Evolutionary conservation across 2,888 invertebrate genomes (phyloP), one percentile per base, ranked within the genome.

Genomic region (Hedya salicella): DNA sequence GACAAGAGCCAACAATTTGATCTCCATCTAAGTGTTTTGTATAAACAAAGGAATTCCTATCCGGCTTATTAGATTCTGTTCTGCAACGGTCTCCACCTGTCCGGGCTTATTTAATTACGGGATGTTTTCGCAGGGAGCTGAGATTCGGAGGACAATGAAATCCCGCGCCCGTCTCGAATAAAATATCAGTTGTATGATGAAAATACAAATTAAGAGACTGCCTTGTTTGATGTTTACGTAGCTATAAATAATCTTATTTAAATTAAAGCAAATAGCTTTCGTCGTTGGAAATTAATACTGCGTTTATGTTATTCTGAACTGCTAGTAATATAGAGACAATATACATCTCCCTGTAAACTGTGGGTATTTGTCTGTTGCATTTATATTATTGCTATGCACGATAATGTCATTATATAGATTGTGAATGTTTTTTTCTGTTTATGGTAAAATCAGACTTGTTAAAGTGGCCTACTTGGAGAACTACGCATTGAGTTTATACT

Each of bases 21-120:
- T 64, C 62, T 25, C 40, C 42, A 25, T 42, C 63, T 63, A 57
- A 17, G 71, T 73, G 66, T 68, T 69, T 66, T 73, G 67, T 71
- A 80, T 75, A 81, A 80, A 81, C 78, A 82, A 82, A 78, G 75
- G 72, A 80, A 85, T 82, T 81, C 77, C 78, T 77, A 79, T 81
- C 78, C 72, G 73, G 76, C 79, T 78, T 85, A 85, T 86, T 85
- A 85, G 82, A 86, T 83, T 84, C 78, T 74, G 75, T 71, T 74
- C 62, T 62, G 76, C 32, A 75, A 72, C 71, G 73, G 75, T 78
- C 75, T 76, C 79, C 81, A 86, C 86, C 86, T 86, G 85, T 81
- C 83, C 74, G 68, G 75, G 62, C 75, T 82, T 79, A 86, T 86
- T 87, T 86, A 87, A 87, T 87, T 87, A 87, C 86, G 82, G 80